phyloP scores from a whole-genome alignment of 2,797 vertebrate genomes.

The Cirrhinus mrigala region DNA sequence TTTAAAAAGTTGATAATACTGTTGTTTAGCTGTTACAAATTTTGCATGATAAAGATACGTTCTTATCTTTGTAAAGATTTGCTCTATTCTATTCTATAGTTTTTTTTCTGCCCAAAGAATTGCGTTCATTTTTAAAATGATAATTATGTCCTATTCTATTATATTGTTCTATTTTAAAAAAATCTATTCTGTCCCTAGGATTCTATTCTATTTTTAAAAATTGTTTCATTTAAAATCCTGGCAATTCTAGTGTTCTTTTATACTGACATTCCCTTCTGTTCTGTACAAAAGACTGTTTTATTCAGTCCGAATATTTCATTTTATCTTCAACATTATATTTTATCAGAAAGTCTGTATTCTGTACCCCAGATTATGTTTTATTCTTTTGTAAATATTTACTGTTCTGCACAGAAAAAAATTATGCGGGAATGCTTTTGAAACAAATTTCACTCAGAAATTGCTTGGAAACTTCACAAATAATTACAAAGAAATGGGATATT shows the following conservation, averaged over 20 bases:
- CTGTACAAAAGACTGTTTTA: background rate
- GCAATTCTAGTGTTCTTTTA: background rate
- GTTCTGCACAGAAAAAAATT: background rate
- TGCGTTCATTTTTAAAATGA: too few relatives aligned
- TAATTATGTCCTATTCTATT: too few relatives aligned
- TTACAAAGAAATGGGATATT: too few relatives aligned
- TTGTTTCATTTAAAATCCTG: background rate
- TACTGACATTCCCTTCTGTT: background rate
- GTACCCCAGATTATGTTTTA: too few relatives aligned
- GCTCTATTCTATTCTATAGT: background rate
- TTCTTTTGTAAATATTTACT: background rate
- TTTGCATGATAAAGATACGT: too few relatives aligned
- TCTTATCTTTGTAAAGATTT: too few relatives aligned
- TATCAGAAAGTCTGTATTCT: background rate
- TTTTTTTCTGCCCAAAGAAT: background rate
- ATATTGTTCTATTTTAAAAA: background rate
- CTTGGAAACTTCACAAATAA: background rate
- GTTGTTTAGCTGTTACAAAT: too few relatives aligned
- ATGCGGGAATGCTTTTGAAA: background rate
- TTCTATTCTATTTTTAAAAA: background rate
- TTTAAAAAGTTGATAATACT: too few relatives aligned
- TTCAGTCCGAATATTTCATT: too few relatives aligned
- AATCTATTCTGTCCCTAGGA: background rate
- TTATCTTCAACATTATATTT: background rate
- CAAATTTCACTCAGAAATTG: background rate